A percentile compares a stretch with the other conserved stretches of the same genome.
Conservation (phyloP, 1,140 invertebrate species). For the Leptonema lineaticorne region DNA sequence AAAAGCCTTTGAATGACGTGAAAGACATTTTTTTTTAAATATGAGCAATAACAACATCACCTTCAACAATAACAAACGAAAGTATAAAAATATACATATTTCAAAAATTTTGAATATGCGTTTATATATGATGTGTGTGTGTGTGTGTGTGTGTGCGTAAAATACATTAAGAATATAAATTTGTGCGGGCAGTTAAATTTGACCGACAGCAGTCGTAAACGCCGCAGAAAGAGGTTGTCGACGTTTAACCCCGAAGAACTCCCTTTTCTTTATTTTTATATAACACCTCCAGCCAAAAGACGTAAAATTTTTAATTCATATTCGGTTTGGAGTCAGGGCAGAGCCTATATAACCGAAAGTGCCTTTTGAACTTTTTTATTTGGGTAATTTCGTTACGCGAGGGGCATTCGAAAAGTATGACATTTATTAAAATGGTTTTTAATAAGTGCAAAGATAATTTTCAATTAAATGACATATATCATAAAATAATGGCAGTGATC, state of each 20-base stretch:
- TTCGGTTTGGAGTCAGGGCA: background rate
- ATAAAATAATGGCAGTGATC: no score
- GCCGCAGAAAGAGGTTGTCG: slow-evolving; percentile 11
- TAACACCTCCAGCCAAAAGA: slow-evolving; percentile 19
- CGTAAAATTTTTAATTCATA: slow-evolving; percentile 18
- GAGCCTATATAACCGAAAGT: background rate
- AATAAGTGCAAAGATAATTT: no score
- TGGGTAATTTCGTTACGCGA: background rate
- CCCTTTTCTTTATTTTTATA: no score
- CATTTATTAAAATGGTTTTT: no score
- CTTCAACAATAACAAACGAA: no score
- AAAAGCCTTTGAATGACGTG: no score
- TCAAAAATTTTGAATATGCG: no score
- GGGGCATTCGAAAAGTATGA: background rate
- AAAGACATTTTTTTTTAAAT: no score
- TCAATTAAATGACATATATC: no score
- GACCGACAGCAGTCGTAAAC: slow-evolving; percentile 19
- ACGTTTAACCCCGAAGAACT: slow-evolving; percentile 9
- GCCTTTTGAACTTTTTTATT: background rate
- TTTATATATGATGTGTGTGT: no score
- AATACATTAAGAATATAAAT: slow-evolving; percentile 17
- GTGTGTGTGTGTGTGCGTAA: background rate
- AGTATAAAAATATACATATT: background rate
- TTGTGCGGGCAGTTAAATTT: slow-evolving; percentile 18
- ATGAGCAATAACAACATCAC: no score